Evolutionary conservation across 2,888 invertebrate species (phyloP).

Genomic region (Nycteola revayana): DNA sequence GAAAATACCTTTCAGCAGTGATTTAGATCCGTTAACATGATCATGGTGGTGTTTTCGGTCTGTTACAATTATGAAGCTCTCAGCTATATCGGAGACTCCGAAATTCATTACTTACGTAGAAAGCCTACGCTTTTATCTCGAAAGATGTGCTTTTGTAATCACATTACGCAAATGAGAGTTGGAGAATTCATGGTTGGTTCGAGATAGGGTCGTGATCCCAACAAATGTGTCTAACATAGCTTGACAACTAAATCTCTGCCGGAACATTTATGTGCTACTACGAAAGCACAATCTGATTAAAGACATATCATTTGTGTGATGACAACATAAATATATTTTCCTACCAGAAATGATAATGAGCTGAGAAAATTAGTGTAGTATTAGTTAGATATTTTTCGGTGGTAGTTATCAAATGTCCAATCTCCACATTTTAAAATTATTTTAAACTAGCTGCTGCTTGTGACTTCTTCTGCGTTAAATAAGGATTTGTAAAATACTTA

Average conservation of each 20-base stretch:
- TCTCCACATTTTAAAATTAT: too few species aligned
- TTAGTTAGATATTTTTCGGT: too few species aligned
- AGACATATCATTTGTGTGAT: too few species aligned
- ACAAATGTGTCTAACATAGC: constrained; percentile 68
- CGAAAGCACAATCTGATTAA: too few species aligned
- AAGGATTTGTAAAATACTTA: too few species aligned
- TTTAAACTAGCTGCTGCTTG: too few species aligned
- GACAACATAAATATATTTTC: too few species aligned
- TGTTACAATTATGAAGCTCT: constrained; percentile 59
- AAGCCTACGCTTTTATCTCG: constrained; percentile 74
- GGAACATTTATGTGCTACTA: constrained; percentile 45
- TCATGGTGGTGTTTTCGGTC: constrained; percentile 18
- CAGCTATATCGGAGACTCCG: constrained; percentile 54
- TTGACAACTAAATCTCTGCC: constrained; percentile 55
- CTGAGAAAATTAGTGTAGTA: too few species aligned
- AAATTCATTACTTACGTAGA: constrained; percentile 78
- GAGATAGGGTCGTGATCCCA: constrained; percentile 72
- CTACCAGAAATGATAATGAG: too few species aligned
- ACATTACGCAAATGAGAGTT: constrained; percentile 79
- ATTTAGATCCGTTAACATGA: constrained; percentile 22
- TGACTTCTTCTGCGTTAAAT: too few species aligned
- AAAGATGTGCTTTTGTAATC: constrained; percentile 81
- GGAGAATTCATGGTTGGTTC: constrained; percentile 70
- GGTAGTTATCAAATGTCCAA: too few species aligned
- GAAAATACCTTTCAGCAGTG: constrained; percentile 12